Conservation (phyloP, 2,888 invertebrate genomes). For the Resseliella maxima region DNA sequence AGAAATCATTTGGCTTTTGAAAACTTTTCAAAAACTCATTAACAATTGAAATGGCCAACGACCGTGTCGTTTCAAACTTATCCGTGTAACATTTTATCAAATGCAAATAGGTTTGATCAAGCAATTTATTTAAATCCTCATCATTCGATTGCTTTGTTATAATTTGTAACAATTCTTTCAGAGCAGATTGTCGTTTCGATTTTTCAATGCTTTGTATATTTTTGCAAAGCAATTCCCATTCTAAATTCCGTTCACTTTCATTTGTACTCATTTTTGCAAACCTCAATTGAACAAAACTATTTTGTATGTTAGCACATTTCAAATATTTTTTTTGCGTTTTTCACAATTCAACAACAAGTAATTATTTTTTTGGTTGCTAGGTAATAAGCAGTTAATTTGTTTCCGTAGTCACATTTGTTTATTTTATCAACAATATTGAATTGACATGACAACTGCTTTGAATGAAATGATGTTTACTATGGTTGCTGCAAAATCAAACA, state of each 20-base stretch:
- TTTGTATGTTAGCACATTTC: background rate
- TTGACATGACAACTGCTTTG: slow-evolving; percentile 59
- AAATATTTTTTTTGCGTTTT: background rate
- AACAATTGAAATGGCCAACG: slow-evolving; percentile 62
- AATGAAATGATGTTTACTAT: slow-evolving; percentile 56
- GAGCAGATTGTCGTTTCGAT: slow-evolving; percentile 58
- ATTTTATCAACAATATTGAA: background rate
- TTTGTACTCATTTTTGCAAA: background rate
- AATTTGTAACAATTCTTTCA: slow-evolving; percentile 60
- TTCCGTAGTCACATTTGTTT: slow-evolving; percentile 9
- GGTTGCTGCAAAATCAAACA: too few species aligned
- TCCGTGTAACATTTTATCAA: slow-evolving; percentile 66
- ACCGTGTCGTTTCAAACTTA: slow-evolving; percentile 65
- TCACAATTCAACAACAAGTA: background rate
- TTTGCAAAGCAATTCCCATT: slow-evolving; percentile 58
- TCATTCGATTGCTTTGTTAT: slow-evolving; percentile 57
- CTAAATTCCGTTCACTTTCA: slow-evolving; percentile 6
- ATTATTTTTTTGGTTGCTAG: slow-evolving; percentile 3
- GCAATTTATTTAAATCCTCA: slow-evolving; percentile 59
- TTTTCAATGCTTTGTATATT: slow-evolving; percentile 60
- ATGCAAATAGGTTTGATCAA: slow-evolving; percentile 65
- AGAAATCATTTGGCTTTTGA: slow-evolving; percentile 75
- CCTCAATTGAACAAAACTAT: too few species aligned
- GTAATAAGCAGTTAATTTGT: background rate
- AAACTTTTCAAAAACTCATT: slow-evolving; percentile 66